Evolutionary conservation across 1,140 invertebrate species (phyloP), one percentile per base, ranked within the genome.

Genomic region (Drosophila suzukii): DNA sequence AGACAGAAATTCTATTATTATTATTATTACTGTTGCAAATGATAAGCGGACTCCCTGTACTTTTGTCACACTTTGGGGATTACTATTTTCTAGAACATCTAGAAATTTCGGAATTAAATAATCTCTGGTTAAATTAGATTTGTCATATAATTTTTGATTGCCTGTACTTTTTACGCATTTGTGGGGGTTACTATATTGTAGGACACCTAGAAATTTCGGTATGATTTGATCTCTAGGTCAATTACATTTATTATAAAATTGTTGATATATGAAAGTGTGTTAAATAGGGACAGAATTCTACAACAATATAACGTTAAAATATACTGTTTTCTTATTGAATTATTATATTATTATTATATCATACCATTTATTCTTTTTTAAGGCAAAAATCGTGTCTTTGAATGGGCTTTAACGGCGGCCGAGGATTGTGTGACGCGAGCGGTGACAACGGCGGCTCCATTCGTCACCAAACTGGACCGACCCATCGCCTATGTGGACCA

Each of bases 401-500:
- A 95, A 80, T 96, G 95, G 95, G 94, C 95, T 2, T 82, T 96
- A 2, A 94, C 94, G 4, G 95, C 94, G 0, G 95, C 95, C 2
- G 95, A 96, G 88, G 94, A 93, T 15, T 95, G 95, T n/a, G 93
- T 96, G 3, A 93, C 93, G 11, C 92, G 92, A 4, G 95, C 95
- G 4, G 94, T 95, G 0, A 93, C 93, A 30, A 94, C 94, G 27
- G 94, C 94, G 0, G 94, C 95, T 2, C 95, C 95, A 0, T 94
- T 94, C 49, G 95, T 94, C 8, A 94, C 93, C 15, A 93, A 93
- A 67, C 73, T 95, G 46, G 93, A 94, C 81, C 91, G 86, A 13
- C 95, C 95, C 8, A 94, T 96, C 12, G 93, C 94, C n/a, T 94
- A 93, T 62, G 94, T 96, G 7, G 95, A 96, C 90, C 93, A 94